phyloP scores from a whole-genome alignment of 2,888 invertebrate genomes.

The Onthophagus sagittarius region DNA sequence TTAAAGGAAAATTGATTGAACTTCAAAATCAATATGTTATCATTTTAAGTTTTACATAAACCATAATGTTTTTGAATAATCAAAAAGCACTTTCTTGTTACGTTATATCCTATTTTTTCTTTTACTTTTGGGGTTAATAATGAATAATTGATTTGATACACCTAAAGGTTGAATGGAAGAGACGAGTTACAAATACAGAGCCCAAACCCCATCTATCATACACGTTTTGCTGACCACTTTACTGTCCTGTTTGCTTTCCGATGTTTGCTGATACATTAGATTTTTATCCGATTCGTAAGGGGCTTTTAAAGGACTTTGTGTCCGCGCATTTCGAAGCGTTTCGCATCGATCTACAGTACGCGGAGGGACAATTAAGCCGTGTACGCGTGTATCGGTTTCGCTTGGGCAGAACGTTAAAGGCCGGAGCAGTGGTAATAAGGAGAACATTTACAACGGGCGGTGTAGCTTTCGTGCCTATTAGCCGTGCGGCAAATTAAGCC shows the following conservation, averaged over 20 bases:
- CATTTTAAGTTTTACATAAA: too few relatives aligned
- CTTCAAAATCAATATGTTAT: too few relatives aligned
- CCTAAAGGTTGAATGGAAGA: not conserved
- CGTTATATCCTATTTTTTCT: not conserved
- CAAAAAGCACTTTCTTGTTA: not conserved
- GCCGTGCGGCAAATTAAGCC: not conserved
- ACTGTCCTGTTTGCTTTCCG: slow-evolving; percentile 2
- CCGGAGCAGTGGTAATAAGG: not conserved
- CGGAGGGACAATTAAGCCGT: not conserved
- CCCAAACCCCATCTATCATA: not conserved
- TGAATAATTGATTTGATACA: not conserved
- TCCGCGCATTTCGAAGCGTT: not conserved
- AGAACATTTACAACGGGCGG: not conserved
- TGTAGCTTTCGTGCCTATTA: not conserved
- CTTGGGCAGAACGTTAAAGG: not conserved
- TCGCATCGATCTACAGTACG: not conserved
- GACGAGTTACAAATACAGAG: not conserved
- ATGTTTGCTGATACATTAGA: slow-evolving; percentile 7
- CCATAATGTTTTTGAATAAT: too few relatives aligned
- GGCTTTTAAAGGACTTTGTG: not conserved
- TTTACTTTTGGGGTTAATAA: not conserved
- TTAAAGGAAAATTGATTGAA: too few relatives aligned
- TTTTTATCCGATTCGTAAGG: not conserved
- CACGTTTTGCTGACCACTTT: not conserved
- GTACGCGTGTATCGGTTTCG: not conserved